Evolutionary conservation across 2,888 invertebrate genomes (phyloP), one percentile per base, ranked within the genome.

Genomic region (Panorpa germanica): DNA sequence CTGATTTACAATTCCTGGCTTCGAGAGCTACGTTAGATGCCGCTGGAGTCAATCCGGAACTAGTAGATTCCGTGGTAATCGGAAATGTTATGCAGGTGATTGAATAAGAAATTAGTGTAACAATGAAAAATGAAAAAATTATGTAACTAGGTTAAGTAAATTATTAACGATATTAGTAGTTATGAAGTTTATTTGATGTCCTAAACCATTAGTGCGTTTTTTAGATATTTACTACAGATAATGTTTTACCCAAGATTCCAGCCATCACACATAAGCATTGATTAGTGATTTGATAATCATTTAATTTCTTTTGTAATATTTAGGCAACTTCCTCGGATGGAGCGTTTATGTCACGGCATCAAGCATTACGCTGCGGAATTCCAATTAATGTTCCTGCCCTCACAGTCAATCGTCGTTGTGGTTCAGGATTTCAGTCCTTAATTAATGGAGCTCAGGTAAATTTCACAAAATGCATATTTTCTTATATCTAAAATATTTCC

Each of bases 371-470:
- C 41, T 66, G 71, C 38, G 93, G 91, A 25, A 71, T 96, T 31
- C 88, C 91, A 5, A 55, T 75, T 39, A 77, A 83, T 25, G 71
- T 59, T 35, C 91, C 93, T 2, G 90, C 85, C 1, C 59, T 88
- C 3, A 75, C 76, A 28, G 68, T 98, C 27, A 98, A 96, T 59
- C 63, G 96, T 37, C 63, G 98, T 11, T 98, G 98, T 53, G 98
- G 96, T 10, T 93, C 93, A 17, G 96, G 96, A 2, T 98, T 98
- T 55, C 96, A 98, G 51, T 70, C 96, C 0, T 62, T 98, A 36
- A 70, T 93, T 11, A 88, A 74, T 58, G 83, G 78, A 31, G 78
- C 81, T 20, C 91, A 91, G n/a, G n/a, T n/a, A n/a, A n/a, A n/a
- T n/a, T n/a, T n/a, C n/a, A n/a, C n/a, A n/a, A n/a, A n/a, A n/a